phyloP scores from a whole-genome alignment of 2,888 invertebrate genomes.

The Epinotia demarniana region DNA sequence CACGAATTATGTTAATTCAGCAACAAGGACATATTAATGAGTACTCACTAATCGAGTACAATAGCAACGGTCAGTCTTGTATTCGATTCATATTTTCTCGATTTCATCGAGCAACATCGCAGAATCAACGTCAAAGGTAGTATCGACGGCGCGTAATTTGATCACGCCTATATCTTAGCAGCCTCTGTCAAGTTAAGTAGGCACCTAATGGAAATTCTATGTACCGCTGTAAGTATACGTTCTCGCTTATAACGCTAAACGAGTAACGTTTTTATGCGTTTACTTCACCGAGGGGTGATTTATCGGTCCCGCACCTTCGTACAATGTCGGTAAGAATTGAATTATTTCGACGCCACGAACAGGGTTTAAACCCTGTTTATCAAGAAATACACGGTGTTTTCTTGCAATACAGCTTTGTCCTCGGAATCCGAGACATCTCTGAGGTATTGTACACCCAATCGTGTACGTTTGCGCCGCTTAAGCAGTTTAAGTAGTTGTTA shows the following conservation, averaged over 20 bases:
- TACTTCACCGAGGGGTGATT: conserved; percentile 44
- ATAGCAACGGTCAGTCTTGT: no score
- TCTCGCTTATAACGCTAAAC: conserved; percentile 51
- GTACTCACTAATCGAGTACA: no score
- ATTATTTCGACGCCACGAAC: conserved; percentile 32
- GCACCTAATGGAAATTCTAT: conserved; percentile 79
- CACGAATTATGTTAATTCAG: no score
- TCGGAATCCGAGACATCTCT: neutral
- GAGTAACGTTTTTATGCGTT: conserved; percentile 54
- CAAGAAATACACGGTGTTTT: conserved; percentile 22
- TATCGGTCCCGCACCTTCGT: conserved; percentile 43
- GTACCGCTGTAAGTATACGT: conserved; percentile 65
- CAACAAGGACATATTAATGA: no score
- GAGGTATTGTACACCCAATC: conserved; percentile 2
- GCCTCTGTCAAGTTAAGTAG: conserved; percentile 72
- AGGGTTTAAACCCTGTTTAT: conserved; percentile 16
- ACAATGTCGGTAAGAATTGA: conserved; percentile 39
- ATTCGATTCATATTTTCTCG: conserved; percentile 1
- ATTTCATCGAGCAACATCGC: conserved; percentile 11
- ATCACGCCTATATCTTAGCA: conserved; percentile 68
- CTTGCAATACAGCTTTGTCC: neutral
- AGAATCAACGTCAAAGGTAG: conserved; percentile 52
- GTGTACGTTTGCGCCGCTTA: neutral
- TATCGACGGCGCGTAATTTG: conserved; percentile 69
- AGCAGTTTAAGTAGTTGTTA: neutral